phyloP scores from a whole-genome alignment of 2,797 vertebrate genomes.

The Tapirus indicus region DNA sequence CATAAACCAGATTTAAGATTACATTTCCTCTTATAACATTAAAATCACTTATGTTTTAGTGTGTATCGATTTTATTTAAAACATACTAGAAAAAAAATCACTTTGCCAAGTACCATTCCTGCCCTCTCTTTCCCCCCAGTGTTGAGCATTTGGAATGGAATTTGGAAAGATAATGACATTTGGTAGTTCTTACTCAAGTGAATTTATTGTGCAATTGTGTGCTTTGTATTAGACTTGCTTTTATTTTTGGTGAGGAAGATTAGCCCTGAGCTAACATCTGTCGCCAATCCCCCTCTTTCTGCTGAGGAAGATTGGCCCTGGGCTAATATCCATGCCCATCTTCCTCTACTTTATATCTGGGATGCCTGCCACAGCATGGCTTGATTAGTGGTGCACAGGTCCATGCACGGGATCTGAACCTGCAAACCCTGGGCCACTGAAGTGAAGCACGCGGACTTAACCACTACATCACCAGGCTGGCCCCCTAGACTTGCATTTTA shows the following conservation, averaged over 20 bases:
- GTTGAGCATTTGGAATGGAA: not conserved
- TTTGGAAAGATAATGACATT: constrained; percentile 44
- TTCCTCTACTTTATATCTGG: too few species aligned
- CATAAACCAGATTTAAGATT: constrained; percentile 67
- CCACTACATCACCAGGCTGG: too few species aligned
- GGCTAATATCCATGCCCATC: too few species aligned
- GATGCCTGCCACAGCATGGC: too few species aligned
- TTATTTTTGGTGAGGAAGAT: too few species aligned
- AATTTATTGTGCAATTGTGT: constrained; percentile 43
- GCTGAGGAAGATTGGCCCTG: too few species aligned
- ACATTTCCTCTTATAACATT: constrained; percentile 62
- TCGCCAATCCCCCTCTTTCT: too few species aligned
- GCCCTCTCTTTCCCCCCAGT: not conserved
- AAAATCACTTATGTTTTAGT: constrained; percentile 65
- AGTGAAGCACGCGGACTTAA: too few species aligned
- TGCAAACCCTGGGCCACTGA: too few species aligned
- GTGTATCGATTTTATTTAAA: constrained; percentile 71
- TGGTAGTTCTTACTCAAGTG: constrained; percentile 41
- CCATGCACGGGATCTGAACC: too few species aligned
- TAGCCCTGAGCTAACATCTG: too few species aligned
- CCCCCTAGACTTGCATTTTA: not conserved
- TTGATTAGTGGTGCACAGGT: too few species aligned
- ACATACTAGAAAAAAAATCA: constrained; percentile 62
- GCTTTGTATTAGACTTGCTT: not conserved
- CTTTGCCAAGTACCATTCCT: constrained; percentile 50